Base-by-base conservation (phyloP, 2,888 invertebrate genomes). In the Lypha dubia region DNA sequence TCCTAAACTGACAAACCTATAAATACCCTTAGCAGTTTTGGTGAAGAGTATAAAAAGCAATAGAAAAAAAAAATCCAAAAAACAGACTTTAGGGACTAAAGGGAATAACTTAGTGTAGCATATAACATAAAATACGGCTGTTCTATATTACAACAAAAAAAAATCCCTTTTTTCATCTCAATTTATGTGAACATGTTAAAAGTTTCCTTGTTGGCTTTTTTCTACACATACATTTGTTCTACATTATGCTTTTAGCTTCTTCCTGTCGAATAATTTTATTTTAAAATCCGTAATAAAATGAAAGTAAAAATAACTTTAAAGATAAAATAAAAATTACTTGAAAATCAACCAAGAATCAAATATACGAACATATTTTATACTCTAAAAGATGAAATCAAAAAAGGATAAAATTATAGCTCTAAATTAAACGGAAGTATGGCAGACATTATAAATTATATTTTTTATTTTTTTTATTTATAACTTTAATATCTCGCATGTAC, bases 291-390 rank as follows among this genome's bases (percentile, higher is more conserved):
- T 49, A 62, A 53, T 58, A 68, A 75, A 79, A 73, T 53, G 63
- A 62, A 73, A 44, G 46, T 81, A 58, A 38, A 62, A 58, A 32
- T 0, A 5, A 38, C 20, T 20, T 6, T n/a, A n/a, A n/a, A n/a
- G n/a, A 68, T 35, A 32, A 67, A 79, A 71, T 22, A 49, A 65
- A 63, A 83, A 38, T 70, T 58, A 65, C 24, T 86, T 79, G 86
- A 77, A 85, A 85, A 44, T 41, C 62, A 86, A 79, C 68, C 28
- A 67, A 32, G n/a, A 41, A 15, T 63, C 6, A 62, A 68, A 68
- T 9, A 73, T 65, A 44, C 6, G 56, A 68, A 68, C 9, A 73
- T 65, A 44, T 53, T 67, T 71, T 56, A 49, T 49, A 83, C 28
- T n/a, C 9, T 44, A 9, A 41, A 8, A 28, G 15, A 9, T 53